A percentile compares a stretch with the other conserved stretches of the same genome.
These are phyloP conservation scores for Pomacea canaliculata DNA, from an alignment of 2,888 invertebrate species.

Conservation along the genomic window DNA sequence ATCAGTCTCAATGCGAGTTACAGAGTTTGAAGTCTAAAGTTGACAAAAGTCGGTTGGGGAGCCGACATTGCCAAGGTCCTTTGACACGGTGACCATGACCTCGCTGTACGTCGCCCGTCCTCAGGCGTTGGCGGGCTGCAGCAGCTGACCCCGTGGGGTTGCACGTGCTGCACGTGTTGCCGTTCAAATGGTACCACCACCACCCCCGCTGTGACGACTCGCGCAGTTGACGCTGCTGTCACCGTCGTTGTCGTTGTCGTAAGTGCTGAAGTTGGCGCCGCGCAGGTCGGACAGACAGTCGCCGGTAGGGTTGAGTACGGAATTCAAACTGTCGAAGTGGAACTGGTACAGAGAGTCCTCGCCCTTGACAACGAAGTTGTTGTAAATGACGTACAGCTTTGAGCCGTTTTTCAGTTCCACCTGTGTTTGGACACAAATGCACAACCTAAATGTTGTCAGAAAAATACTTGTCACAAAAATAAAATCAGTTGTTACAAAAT, in stretches of 20 bases:
- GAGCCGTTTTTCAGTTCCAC: no score
- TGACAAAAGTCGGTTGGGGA: neutral
- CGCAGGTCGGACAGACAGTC: slow-evolving; percentile 17
- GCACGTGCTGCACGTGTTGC: slow-evolving; percentile 7
- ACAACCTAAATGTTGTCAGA: no score
- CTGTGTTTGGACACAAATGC: no score
- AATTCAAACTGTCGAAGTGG: no score
- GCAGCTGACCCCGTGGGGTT: slow-evolving; percentile 11
- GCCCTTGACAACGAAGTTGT: no score
- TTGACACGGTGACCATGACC: neutral
- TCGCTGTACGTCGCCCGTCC: neutral
- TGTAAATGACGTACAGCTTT: no score
- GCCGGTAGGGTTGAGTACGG: neutral
- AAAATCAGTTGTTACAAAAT: no score
- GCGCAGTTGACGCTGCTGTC: slow-evolving; percentile 15
- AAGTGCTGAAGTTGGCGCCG: slow-evolving; percentile 18
- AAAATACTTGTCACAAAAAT: no score
- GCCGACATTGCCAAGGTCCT: neutral
- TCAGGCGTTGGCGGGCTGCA: neutral
- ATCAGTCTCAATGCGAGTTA: no score
- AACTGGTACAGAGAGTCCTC: no score
- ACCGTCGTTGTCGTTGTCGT: slow-evolving; percentile 18
- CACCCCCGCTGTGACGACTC: neutral
- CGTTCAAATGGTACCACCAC: slow-evolving; percentile 29
- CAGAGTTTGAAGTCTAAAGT: no score